Evolutionary conservation across 2,797 vertebrate genomes (phyloP).

Genomic region (Lemur catta): DNA sequence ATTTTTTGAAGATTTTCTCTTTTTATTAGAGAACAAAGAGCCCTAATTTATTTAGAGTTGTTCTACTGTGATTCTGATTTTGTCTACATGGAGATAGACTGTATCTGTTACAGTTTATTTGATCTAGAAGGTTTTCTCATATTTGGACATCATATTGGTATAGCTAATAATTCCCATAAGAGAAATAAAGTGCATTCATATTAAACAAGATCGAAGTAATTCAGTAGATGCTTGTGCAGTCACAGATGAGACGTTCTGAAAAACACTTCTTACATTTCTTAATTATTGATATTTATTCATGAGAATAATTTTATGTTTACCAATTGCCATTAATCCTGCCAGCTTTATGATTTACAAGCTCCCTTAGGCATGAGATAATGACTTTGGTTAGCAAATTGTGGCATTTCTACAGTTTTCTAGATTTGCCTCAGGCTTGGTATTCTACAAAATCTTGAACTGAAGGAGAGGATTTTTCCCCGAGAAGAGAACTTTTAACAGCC

Average conservation of each 20-base stretch:
- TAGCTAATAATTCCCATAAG: not conserved
- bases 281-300: slow-evolving; percentile 47
- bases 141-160: not conserved
- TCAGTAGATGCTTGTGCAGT: not conserved
- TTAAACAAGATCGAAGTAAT: slow-evolving; percentile 16
- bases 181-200: not conserved
- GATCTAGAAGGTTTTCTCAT: not conserved
- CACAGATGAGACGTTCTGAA: not conserved
- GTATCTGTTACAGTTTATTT: slow-evolving; percentile 1
- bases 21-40: not conserved
- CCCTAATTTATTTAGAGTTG: not conserved
- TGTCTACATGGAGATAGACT: not conserved
- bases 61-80: not conserved
- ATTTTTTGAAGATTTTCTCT: not conserved
- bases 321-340: slow-evolving; percentile 7
- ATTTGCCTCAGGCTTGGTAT: not conserved
- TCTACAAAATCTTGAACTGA: slow-evolving; percentile 3
- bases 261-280: slow-evolving; percentile 5
- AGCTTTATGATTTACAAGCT: not conserved
- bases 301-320: slow-evolving; percentile 35
- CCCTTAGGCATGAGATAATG: not conserved
- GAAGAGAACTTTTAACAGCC: not conserved
- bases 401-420: not conserved
- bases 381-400: not conserved
- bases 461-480: slow-evolving; percentile 13